Base-by-base conservation (phyloP, 2,797 vertebrate genomes). In the Heteromormyrus szaboi region DNA sequence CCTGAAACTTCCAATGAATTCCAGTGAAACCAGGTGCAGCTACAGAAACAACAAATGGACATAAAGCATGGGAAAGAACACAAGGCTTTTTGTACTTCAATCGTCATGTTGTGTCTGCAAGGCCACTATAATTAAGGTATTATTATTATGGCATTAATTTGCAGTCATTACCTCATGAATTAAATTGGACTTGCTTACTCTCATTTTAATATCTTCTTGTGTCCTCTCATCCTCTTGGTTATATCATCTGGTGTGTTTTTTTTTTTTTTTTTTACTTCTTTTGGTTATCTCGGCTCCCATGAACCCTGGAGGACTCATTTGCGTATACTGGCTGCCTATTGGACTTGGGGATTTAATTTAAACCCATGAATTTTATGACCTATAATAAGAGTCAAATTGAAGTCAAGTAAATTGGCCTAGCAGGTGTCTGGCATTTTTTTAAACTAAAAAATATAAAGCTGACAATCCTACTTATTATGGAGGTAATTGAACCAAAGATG, bases 291-390 rank as follows among this genome's bases (percentile, higher is more conserved):
- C 44, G 29, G 86, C 56, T 68, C 59, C 86, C 59, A 68, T 29
- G 86, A 87, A 41, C 44, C 59, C 86, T 87, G 86, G n/a, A 87
- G 86, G 86, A 68, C 56, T 87, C 44, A 68, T 87, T 87, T 87
- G 22, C 59, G 33, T 68, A 87, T 19, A 48, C 56, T 9, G 37
- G 17, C 86, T 87, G 86, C 56, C 54, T 87, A 65, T 65, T 65
- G 59, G 86, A 56, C 86, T 25, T n/a, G 41, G 41, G 59, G 59
- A 87, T 87, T 68, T 87, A 87, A 87, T 68, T 65, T 87, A 87
- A 87, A 68, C 86, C 59, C 59, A 87, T 87, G 86, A 87, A 87
- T 87, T 87, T 87, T 87, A 87, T 87, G 22, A 65, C 59, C 59
- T 68, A 68, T 87, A 87, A 87, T 65, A 87, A 65, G 86, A 65